A percentile compares a stretch with the other conserved stretches of the same genome.
Evolutionary conservation across 2,888 invertebrate species (phyloP).

Genomic region (Epistrophe eligans): DNA sequence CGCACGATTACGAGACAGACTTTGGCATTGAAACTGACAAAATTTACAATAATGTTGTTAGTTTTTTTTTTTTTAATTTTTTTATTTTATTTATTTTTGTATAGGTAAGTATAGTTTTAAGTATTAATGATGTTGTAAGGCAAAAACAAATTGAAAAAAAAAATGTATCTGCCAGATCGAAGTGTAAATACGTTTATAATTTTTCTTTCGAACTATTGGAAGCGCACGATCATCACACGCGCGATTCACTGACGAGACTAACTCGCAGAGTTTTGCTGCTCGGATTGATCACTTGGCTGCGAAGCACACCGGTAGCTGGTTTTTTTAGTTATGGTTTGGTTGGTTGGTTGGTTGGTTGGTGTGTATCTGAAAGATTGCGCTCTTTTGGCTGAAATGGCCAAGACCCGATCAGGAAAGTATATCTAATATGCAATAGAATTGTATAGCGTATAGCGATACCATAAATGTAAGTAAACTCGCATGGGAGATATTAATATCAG

Average conservation of each 20-base stretch:
- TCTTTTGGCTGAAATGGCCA: constrained; percentile 65
- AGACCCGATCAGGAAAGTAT: constrained; percentile 59
- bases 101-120: constrained; percentile 52
- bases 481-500: constrained; percentile 34
- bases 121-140: constrained; percentile 17
- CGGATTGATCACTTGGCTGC: constrained; percentile 57
- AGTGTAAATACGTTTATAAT: constrained; percentile 27
- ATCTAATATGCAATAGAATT: constrained; percentile 52
- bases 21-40: constrained; percentile 65
- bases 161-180: constrained; percentile 47
- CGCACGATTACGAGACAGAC: constrained; percentile 46
- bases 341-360: constrained; percentile 12
- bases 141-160: constrained; percentile 32
- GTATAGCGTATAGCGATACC: neutral
- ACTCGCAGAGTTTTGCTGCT: constrained; percentile 63
- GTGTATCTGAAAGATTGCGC: constrained; percentile 62
- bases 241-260: constrained; percentile 81
- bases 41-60: constrained; percentile 68
- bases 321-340: neutral
- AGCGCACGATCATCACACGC: constrained; percentile 79
- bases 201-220: constrained; percentile 35
- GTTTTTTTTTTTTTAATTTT: constrained; percentile 47
- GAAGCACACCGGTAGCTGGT: constrained; percentile 20
- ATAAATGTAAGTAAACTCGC: constrained; percentile 25
- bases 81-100: constrained; percentile 43